Percentiles rank a stretch among this genome's conserved stretches.
These are phyloP conservation scores for Psammodynastes pulverulentus DNA, from an alignment of 2,113 vertebrate species.

Conservation along the genomic window DNA sequence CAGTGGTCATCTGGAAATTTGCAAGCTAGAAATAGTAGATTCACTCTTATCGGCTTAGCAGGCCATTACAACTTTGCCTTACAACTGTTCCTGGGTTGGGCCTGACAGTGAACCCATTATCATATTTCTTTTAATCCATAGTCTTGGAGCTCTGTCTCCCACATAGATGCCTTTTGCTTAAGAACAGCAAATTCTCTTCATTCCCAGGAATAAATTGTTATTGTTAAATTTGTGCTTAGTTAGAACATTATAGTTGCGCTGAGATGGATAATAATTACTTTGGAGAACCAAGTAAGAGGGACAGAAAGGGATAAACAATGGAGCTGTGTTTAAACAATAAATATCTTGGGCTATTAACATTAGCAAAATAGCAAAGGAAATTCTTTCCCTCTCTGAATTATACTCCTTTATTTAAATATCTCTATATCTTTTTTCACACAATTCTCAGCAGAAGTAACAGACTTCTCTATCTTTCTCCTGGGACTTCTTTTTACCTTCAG, in stretches of 20 bases:
- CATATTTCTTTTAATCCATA: neutral
- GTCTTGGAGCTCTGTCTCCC: neutral
- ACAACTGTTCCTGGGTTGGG: neutral
- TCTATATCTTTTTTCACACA: conserved; percentile 30
- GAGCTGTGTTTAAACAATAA: neutral
- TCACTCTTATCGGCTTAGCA: neutral
- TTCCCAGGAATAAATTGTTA: neutral
- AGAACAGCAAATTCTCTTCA: neutral
- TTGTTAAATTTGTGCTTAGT: neutral
- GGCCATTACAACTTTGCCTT: neutral
- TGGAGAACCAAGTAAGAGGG: conserved; percentile 14
- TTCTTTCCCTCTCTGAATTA: neutral
- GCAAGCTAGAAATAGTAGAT: neutral
- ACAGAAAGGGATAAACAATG: neutral
- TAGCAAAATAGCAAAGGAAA: conserved; percentile 24
- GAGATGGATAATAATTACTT: neutral
- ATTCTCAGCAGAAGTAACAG: conserved; percentile 27
- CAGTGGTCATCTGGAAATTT: neutral
- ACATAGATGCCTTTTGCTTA: neutral
- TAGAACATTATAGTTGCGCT: neutral
- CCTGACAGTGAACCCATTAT: neutral
- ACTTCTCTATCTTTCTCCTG: conserved; percentile 21
- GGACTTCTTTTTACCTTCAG: conserved; percentile 23
- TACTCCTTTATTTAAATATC: neutral
- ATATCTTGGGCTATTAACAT: neutral